Evolutionary conservation across 2,888 invertebrate genomes (phyloP).

Genomic region (Mamestra brassicae): DNA sequence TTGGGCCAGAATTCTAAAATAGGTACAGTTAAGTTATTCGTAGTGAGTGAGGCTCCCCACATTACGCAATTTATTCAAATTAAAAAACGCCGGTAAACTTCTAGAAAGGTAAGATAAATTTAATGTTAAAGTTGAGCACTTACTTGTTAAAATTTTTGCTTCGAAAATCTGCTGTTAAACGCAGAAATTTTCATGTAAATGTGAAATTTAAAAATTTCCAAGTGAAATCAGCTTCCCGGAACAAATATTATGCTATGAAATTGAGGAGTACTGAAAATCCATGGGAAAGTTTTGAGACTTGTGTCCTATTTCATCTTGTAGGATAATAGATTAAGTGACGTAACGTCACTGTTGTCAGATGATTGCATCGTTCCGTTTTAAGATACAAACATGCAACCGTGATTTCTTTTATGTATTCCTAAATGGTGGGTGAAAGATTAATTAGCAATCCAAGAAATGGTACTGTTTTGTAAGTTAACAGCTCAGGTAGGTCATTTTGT

Average conservation of each 20-base stretch:
- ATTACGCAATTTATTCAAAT: slow-evolving; percentile 69
- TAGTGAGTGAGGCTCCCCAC: slow-evolving; percentile 20
- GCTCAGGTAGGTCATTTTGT: background rate
- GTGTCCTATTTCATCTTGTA: slow-evolving; percentile 58
- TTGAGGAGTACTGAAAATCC: background rate
- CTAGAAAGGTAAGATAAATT: slow-evolving; percentile 36
- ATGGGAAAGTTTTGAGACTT: slow-evolving; percentile 13
- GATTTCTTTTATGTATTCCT: background rate
- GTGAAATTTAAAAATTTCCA: slow-evolving; percentile 42
- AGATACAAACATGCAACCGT: background rate
- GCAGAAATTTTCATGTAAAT: slow-evolving; percentile 65
- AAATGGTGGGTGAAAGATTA: background rate
- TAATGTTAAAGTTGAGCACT: slow-evolving; percentile 46
- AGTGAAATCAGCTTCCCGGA: slow-evolving; percentile 56
- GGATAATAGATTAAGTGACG: slow-evolving; percentile 60
- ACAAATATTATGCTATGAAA: slow-evolving; percentile 23
- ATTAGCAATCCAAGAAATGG: background rate
- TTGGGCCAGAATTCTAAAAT: slow-evolving; percentile 40
- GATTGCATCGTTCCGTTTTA: slow-evolving; percentile 67
- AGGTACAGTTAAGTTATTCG: slow-evolving; percentile 51
- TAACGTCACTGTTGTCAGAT: slow-evolving; percentile 72
- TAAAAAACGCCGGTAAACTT: slow-evolving; percentile 60
- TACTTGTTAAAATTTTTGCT: slow-evolving; percentile 47
- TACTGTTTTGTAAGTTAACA: background rate
- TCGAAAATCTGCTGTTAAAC: slow-evolving; percentile 43